These are phyloP conservation scores for Danaus melanippus DNA, from an alignment of 1,140 invertebrate species.

Conservation along the genomic window DNA sequence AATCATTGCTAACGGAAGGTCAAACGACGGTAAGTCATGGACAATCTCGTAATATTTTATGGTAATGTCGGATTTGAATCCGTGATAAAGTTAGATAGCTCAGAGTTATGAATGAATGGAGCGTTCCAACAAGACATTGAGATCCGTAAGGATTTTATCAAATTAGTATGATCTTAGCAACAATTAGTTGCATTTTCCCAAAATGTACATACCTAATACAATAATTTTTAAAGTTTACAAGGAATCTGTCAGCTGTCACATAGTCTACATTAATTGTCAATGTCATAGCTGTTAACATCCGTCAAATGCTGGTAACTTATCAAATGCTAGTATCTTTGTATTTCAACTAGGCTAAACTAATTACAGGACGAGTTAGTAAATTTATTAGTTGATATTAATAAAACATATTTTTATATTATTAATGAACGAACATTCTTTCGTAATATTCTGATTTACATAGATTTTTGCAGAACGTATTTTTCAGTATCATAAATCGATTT, in stretches of 20 bases:
- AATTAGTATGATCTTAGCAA: background rate
- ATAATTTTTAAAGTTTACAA: background rate
- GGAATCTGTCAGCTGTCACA: background rate
- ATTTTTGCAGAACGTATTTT: too few species aligned
- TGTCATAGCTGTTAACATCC: too few species aligned
- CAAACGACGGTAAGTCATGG: slow-evolving; percentile 14
- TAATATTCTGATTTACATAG: too few species aligned
- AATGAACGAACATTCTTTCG: too few species aligned
- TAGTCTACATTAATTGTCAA: slow-evolving; percentile 1
- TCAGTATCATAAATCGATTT: too few species aligned
- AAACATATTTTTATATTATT: too few species aligned
- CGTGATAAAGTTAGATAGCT: slow-evolving; percentile 15
- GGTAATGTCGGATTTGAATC: slow-evolving; percentile 16
- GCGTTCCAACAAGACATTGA: slow-evolving; percentile 3
- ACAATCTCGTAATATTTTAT: slow-evolving; percentile 20
- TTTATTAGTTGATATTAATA: too few species aligned
- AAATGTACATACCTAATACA: background rate
- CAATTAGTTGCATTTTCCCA: background rate
- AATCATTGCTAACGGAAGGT: slow-evolving; percentile 16
- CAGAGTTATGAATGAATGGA: slow-evolving; percentile 15
- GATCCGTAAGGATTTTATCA: slow-evolving; percentile 4
- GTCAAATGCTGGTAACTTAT: too few species aligned
- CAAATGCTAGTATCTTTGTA: too few species aligned
- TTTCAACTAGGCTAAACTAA: too few species aligned
- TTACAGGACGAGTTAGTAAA: too few species aligned